Conservation (phyloP, 2,888 invertebrate genomes). For the Sarcophaga carnaria region DNA sequence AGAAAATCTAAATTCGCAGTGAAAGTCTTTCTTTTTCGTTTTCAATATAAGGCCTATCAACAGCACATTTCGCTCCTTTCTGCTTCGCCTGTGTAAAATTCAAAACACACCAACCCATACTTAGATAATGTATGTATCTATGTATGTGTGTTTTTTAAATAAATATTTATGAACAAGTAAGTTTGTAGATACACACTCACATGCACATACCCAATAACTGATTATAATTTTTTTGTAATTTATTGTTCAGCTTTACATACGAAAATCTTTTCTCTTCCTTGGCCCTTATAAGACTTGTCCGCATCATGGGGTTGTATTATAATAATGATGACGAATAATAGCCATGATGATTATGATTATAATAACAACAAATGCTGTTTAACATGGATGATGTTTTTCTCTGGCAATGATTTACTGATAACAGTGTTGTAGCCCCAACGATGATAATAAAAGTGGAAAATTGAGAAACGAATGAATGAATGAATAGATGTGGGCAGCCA, state of each 20-base stretch:
- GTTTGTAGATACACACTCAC: not conserved
- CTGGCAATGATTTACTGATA: slow-evolving; percentile 31
- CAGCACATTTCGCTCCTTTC: no score
- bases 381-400: slow-evolving; percentile 25
- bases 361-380: slow-evolving; percentile 45
- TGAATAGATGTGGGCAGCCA: not conserved
- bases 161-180: not conserved
- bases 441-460: slow-evolving; percentile 9
- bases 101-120: slow-evolving; percentile 14
- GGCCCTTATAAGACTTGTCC: slow-evolving; percentile 71
- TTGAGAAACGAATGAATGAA: not conserved
- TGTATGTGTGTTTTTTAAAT: not conserved
- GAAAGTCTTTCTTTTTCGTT: no score
- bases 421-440: not conserved
- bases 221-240: slow-evolving; percentile 77
- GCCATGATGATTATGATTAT: slow-evolving; percentile 21
- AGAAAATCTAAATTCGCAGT: no score
- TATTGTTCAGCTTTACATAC: slow-evolving; percentile 77
- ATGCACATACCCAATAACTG: slow-evolving; percentile 69
- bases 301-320: slow-evolving; percentile 34
- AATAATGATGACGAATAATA: slow-evolving; percentile 38
- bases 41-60: no score
- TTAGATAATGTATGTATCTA: not conserved
- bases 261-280: slow-evolving; percentile 69
- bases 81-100: no score